A percentile compares a stretch with the other conserved stretches of the same genome.
phyloP scores from a whole-genome alignment of 2,113 vertebrate genomes.

The Hystrix cristata region DNA sequence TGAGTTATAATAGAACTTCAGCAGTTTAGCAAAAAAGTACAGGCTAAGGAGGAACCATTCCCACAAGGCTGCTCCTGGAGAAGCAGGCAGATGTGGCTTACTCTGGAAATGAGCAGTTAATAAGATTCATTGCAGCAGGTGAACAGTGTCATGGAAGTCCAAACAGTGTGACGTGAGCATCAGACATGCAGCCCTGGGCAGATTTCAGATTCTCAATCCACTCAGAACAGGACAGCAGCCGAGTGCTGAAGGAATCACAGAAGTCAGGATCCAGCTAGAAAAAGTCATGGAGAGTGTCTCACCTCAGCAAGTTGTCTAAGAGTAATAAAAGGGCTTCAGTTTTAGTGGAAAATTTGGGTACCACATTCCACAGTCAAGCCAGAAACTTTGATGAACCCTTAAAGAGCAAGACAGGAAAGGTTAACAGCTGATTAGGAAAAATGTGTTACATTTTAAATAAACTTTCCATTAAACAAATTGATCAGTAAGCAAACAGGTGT shows the following conservation, averaged over 20 bases:
- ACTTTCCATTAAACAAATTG: slow-evolving; percentile 38
- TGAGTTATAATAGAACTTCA: not conserved
- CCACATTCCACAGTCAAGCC: not conserved
- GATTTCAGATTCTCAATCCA: not conserved
- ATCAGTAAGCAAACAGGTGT: slow-evolving; percentile 55
- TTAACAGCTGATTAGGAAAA: not conserved
- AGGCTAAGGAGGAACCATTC: not conserved
- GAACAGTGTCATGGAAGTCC: not conserved
- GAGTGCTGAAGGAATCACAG: not conserved
- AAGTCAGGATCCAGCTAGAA: not conserved
- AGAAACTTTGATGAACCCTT: not conserved
- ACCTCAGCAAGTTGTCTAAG: not conserved
- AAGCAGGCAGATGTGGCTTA: not conserved
- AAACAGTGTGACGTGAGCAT: not conserved
- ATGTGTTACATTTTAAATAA: slow-evolving; percentile 59
- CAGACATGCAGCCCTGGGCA: not conserved
- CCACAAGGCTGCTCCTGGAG: not conserved
- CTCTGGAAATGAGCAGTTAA: not conserved
- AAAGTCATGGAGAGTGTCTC: not conserved
- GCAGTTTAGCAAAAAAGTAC: not conserved
- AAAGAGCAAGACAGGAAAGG: not conserved
- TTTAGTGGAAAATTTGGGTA: not conserved
- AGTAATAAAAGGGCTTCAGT: not conserved
- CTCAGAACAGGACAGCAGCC: not conserved
- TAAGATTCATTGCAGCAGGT: not conserved